A percentile compares a stretch with the other conserved stretches of the same genome.
phyloP scores from a whole-genome alignment of 2,797 vertebrate species.

The Lacerta viridis region DNA sequence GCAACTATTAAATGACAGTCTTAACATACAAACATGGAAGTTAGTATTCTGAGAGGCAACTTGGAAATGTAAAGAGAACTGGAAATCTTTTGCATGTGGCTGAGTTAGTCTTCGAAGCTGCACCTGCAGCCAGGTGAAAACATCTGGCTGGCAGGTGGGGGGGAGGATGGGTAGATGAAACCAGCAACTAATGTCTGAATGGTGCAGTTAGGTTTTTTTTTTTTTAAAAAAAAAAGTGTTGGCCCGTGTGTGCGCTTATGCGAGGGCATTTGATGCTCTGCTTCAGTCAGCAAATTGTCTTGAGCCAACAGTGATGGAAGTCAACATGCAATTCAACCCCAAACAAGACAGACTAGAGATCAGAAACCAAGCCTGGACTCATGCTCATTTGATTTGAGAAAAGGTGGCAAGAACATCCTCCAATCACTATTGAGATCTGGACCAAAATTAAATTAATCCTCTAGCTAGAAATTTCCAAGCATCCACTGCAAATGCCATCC shows the following conservation, averaged over 20 bases:
- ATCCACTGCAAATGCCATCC: no score
- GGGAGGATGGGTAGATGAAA: no score
- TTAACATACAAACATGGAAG: background rate
- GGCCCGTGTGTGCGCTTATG: background rate
- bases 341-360: background rate
- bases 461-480: no score
- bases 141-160: no score
- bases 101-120: no score
- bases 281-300: background rate
- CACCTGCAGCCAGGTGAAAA: background rate
- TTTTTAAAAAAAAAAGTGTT: no score
- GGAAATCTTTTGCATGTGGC: background rate
- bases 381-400: no score
- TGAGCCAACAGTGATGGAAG: background rate
- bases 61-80: background rate
- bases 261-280: background rate
- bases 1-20: background rate
- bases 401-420: no score
- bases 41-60: background rate
- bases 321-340: background rate
- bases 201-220: no score
- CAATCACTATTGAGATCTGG: no score
- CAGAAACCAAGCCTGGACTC: background rate
- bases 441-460: no score
- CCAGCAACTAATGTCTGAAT: no score